Base-by-base conservation (phyloP, 53 echinoderm and acorn worm species). In the Actinopyga echinites region DNA sequence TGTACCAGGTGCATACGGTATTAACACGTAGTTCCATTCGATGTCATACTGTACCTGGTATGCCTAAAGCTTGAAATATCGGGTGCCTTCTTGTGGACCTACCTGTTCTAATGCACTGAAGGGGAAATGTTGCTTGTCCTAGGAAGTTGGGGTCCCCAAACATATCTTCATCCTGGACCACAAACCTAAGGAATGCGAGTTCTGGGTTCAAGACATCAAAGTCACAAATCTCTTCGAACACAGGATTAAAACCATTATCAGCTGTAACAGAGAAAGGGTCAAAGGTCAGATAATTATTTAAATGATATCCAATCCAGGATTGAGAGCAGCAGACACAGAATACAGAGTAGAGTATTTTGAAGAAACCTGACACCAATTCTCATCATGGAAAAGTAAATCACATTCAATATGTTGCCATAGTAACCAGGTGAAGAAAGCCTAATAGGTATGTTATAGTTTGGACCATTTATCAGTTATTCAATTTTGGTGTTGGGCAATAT, bases 81-180 rank as follows among this genome's bases (percentile, higher is more conserved):
- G 0, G 10, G 8, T 49, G 13, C 49, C 17, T n/a, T n/a, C n/a
- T n/a, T n/a, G 0, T 15, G 1, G 17, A 49, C 80, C 68, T 54
- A 99, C 99, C 99, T 92, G 99, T 85, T 64, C 93, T 83, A 78
- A 99, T 92, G 31, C 92, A 92, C 59, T 89, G 83, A 45, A 99
- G 87, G 8, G 94, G 99, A 56, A 88, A 80, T 8, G 93, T 94
- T n/a, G 94, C 89, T 31, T 95, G 99, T 32, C 99, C 99, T 21
- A 99, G 85, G 87, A 99, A 99, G 89, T 99, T 99, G 12, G 99
- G 95, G 55, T 97, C 97, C 9, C 99, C 95, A 77, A 99, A 99
- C 75, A 99, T 90, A 42, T 99, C 99, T 65, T 99, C 99, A 74
- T 99, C 99, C 59, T 99, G 99, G 68, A 99, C 79, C 32, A 92